phyloP scores from a whole-genome alignment of 2,113 vertebrate genomes.

The Thinocorus orbignyianus region DNA sequence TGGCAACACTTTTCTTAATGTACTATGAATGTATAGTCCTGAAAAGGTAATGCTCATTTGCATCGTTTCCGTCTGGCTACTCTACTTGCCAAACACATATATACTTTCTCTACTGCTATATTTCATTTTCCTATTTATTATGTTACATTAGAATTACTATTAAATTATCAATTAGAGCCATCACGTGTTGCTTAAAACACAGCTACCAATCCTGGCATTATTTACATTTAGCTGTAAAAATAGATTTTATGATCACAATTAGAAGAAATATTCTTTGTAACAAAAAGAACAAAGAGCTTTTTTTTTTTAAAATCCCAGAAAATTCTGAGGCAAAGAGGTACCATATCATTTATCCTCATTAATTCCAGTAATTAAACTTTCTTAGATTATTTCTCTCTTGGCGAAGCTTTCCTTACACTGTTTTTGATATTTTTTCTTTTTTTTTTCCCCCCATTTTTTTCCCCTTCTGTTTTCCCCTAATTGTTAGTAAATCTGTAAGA shows the following conservation, averaged over 20 bases:
- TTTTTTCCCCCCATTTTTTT: too few relatives aligned
- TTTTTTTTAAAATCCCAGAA: background rate
- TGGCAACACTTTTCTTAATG: background rate
- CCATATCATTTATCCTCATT: background rate
- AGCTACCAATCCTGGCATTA: background rate
- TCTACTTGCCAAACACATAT: background rate
- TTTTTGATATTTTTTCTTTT: background rate
- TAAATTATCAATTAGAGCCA: slow-evolving; percentile 32
- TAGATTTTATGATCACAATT: background rate
- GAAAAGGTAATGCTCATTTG: background rate
- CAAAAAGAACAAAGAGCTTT: background rate
- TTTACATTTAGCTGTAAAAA: background rate
- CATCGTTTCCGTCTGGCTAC: background rate
- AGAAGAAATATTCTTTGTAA: background rate
- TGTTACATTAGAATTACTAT: background rate
- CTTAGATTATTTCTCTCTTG: background rate
- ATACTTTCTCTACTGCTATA: background rate
- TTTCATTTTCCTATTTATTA: background rate
- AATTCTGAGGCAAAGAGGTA: background rate
- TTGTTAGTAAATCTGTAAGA: background rate
- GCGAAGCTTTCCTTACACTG: background rate
- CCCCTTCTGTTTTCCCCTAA: too few relatives aligned
- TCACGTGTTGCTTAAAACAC: background rate
- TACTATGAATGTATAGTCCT: background rate
- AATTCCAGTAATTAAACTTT: background rate